Evolutionary conservation across 2,113 vertebrate species (phyloP).

Genomic region (Tiliqua scincoides): DNA sequence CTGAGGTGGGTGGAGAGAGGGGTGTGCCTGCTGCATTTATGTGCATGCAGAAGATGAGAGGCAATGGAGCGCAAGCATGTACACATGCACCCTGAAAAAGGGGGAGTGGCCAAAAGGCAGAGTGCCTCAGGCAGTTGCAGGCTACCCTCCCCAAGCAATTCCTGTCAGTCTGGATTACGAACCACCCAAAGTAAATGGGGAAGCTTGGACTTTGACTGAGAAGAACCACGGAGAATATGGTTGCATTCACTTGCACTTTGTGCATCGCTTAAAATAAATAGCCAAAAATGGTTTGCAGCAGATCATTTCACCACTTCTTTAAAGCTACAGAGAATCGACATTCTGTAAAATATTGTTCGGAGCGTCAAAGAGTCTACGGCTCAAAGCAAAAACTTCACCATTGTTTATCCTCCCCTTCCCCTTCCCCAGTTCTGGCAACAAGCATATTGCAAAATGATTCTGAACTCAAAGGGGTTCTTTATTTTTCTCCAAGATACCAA

Average conservation of each 20-base stretch:
- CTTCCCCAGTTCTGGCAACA: neutral
- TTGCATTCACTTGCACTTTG: neutral
- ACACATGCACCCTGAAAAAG: neutral
- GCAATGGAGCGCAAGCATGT: no score
- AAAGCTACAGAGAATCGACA: neutral
- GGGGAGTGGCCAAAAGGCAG: neutral
- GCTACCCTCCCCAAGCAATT: neutral
- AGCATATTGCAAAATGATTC: neutral
- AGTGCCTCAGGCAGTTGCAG: neutral
- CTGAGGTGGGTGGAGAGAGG: neutral
- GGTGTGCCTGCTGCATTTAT: neutral
- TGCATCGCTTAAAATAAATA: neutral
- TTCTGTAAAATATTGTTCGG: neutral
- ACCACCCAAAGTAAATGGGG: neutral
- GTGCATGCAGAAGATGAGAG: no score
- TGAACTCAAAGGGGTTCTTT: constrained; percentile 9
- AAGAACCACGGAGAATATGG: neutral
- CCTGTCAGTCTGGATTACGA: neutral
- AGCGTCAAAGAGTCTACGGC: neutral
- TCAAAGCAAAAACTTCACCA: neutral
- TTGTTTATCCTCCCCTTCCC: neutral
- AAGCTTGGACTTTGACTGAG: neutral
- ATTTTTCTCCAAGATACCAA: neutral
- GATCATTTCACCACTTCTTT: neutral
- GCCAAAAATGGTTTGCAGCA: neutral